Conservation (phyloP, 2,113 vertebrate genomes). For the Tonatia bakeri region DNA sequence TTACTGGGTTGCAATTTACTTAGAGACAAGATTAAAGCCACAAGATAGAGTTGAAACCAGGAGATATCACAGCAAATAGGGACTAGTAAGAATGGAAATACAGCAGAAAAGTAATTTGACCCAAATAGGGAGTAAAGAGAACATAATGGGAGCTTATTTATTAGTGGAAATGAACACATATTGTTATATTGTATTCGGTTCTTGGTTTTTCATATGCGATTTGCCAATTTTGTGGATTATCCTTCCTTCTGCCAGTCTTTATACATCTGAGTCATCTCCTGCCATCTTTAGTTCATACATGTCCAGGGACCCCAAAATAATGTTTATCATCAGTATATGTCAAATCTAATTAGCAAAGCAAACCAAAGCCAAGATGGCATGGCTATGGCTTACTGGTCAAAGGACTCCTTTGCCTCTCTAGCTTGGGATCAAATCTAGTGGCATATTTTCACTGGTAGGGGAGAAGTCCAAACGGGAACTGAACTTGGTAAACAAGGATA, state of each 20-base stretch:
- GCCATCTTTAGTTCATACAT: neutral
- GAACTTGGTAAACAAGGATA: neutral
- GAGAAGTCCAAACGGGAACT: neutral
- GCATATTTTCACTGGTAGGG: neutral
- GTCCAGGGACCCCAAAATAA: neutral
- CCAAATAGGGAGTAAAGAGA: conserved; percentile 25
- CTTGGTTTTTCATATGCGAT: conserved; percentile 18
- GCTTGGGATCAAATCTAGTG: neutral
- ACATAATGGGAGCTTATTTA: neutral
- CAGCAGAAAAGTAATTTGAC: neutral
- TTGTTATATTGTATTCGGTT: neutral
- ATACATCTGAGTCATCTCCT: neutral
- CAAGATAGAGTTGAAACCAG: neutral
- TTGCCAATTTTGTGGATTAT: neutral
- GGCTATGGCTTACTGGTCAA: neutral
- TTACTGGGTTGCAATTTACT: neutral
- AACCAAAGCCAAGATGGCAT: neutral
- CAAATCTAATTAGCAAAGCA: neutral
- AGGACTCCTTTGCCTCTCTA: neutral
- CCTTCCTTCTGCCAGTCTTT: neutral
- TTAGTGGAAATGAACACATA: neutral
- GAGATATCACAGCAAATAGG: conserved; percentile 30
- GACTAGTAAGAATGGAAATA: neutral
- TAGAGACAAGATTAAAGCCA: conserved; percentile 12
- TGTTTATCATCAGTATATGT: neutral